Evolutionary conservation across 1,140 invertebrate species (phyloP).

Genomic region (Listronotus bonariensis): DNA sequence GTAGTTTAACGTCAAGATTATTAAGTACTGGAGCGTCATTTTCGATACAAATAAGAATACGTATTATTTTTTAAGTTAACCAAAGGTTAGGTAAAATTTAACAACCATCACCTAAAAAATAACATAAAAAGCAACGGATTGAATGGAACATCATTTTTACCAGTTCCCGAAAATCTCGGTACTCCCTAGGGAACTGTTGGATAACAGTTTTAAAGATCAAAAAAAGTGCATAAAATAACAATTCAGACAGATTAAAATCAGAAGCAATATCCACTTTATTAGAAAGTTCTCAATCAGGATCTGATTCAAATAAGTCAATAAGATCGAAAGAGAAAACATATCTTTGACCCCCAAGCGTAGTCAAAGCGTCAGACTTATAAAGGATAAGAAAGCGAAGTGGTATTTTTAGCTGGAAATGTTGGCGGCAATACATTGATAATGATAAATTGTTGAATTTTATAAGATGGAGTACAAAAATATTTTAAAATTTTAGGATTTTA

Average conservation of each 20-base stretch:
- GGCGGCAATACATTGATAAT: slow-evolving; percentile 62
- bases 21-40: slow-evolving; percentile 75
- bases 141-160: slow-evolving; percentile 64
- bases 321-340: background rate
- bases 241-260: slow-evolving; percentile 66
- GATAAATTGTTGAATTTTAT: slow-evolving; percentile 66
- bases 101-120: slow-evolving; percentile 64
- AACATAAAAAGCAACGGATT: slow-evolving; percentile 43
- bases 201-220: no score
- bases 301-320: slow-evolving; percentile 21
- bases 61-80: slow-evolving; percentile 78
- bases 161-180: slow-evolving; percentile 81
- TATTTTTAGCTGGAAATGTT: slow-evolving; percentile 59
- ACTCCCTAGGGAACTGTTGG: slow-evolving; percentile 77
- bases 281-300: slow-evolving; percentile 22
- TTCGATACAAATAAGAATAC: slow-evolving; percentile 89
- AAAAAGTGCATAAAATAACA: slow-evolving; percentile 52
- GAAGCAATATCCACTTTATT: slow-evolving; percentile 12
- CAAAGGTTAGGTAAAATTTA: slow-evolving; percentile 66
- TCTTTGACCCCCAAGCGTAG: slow-evolving; percentile 1
- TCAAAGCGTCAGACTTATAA: slow-evolving; percentile 44
- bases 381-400: slow-evolving; percentile 50
- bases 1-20: slow-evolving; percentile 84
- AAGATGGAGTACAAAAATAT: slow-evolving; percentile 74
- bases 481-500: slow-evolving; percentile 75